phyloP scores from a whole-genome alignment of 1,140 invertebrate species.

The Telenomus remus region DNA sequence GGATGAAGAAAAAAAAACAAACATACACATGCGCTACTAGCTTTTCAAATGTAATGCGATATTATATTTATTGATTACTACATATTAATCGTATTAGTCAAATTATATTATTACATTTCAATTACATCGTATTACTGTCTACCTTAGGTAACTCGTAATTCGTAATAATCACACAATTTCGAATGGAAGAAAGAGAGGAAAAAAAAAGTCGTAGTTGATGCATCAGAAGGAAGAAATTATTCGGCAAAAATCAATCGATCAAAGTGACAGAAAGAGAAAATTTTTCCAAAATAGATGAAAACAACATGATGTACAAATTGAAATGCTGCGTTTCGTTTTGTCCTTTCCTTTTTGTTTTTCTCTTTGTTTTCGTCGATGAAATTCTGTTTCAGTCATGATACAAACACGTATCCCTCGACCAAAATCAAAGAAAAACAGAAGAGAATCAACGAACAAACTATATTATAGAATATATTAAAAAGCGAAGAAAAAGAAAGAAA shows the following conservation, averaged over 20 bases:
- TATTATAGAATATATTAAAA: too few relatives aligned
- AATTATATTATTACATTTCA: conserved; percentile 66
- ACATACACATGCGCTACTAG: conserved; percentile 50
- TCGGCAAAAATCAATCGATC: too few relatives aligned
- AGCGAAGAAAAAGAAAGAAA: too few relatives aligned
- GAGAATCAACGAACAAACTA: too few relatives aligned
- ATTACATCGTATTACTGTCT: conserved; percentile 56
- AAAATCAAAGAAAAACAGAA: too few relatives aligned
- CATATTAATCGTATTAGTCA: conserved; percentile 70
- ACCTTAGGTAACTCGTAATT: conserved; percentile 64
- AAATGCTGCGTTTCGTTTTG: conserved; percentile 12
- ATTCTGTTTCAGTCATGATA: conserved; percentile 7
- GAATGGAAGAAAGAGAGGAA: too few relatives aligned
- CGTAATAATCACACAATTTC: conserved; percentile 46
- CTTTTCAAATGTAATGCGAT: conserved; percentile 67
- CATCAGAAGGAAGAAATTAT: conserved; percentile 54
- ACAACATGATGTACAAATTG: too few relatives aligned
- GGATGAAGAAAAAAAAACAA: too few relatives aligned
- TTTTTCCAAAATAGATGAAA: too few relatives aligned
- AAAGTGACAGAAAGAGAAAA: too few relatives aligned
- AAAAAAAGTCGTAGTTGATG: conserved; percentile 41
- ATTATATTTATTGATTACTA: conserved; percentile 70
- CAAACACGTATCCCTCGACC: neutral
- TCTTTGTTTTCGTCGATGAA: neutral
- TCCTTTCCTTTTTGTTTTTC: neutral